Evolutionary conservation across 2,888 invertebrate species (phyloP), one percentile per base, ranked within the genome.

Genomic region (Temnothorax rugatulus): DNA sequence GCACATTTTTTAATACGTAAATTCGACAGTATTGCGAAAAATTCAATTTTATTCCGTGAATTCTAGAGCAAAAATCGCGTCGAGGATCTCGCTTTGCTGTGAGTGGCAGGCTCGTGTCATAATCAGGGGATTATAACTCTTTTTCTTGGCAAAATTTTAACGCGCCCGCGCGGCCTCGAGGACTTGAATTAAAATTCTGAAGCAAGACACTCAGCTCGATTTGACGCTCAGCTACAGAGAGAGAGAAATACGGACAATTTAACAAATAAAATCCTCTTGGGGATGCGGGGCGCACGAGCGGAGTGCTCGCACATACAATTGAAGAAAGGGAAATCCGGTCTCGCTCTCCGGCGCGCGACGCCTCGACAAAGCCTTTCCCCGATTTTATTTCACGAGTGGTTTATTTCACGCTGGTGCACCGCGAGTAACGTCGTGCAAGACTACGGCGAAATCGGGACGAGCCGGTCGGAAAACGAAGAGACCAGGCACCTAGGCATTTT

Each of bases 361-460:
- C 79, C 79, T 71, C 71, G 13, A 59, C 73, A 59, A 81, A 81
- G 73, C 73, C 68, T 68, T 68, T 57, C 52, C 38, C 50, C 73
- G 57, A 83, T 83, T 83, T 83, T 64, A 84, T 84, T 84, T 74
- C 68, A 84, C 82, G 82, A 71, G 66, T n/a, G n/a, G n/a, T 83
- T 83, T 64, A 84, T 84, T 84, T 74, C 68, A 84, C 82, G 82
- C 64, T 29, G 74, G 25, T 64, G 64, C 83, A 47, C 57, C 59
- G 21, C 59, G 47, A 25, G 59, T 71, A 79, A 59, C 79, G 38
- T 61, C 73, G 25, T 50, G 47, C 59, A 81, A 81, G 79, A 61
- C 59, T 47, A 66, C 54, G 71, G 29, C 34, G 21, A 52, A 59
- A 54, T 73, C 50, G 47, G 13, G 38, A 44, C 29, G 18, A 21